Percentiles rank a stretch among this genome's conserved stretches.
These are phyloP conservation scores for Dasypolia templi DNA, from an alignment of 2,888 invertebrate genomes.

Conservation along the genomic window DNA sequence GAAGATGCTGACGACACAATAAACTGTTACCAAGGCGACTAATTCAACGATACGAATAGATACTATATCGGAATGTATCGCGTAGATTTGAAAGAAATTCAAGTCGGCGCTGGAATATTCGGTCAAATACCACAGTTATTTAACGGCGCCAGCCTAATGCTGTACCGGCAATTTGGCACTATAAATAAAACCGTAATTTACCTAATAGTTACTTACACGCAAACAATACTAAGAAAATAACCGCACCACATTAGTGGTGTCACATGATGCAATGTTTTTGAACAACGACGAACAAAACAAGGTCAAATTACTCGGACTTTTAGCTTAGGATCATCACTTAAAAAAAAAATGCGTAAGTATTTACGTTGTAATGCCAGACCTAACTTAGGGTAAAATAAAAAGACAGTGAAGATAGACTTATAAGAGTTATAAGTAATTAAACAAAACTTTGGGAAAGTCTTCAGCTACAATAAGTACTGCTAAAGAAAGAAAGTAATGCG, in stretches of 20 bases:
- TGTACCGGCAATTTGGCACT: slow-evolving; percentile 1
- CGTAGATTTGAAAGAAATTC: slow-evolving; percentile 11
- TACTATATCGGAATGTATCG: slow-evolving; percentile 24
- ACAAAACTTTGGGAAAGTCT: background rate
- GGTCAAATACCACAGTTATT: background rate
- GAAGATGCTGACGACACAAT: slow-evolving; percentile 10
- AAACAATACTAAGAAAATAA: slow-evolving; percentile 47
- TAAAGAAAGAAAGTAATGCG: background rate
- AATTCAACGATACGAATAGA: slow-evolving; percentile 11
- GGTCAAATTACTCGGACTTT: slow-evolving; percentile 33
- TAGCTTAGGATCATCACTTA: slow-evolving; percentile 2
- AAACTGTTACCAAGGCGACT: slow-evolving; percentile 23
- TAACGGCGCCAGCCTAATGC: background rate
- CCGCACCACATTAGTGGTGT: slow-evolving; percentile 34
- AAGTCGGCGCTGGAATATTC: background rate
- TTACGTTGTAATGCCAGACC: too few relatives aligned
- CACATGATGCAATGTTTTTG: slow-evolving; percentile 19
- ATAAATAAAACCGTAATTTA: slow-evolving; percentile 18
- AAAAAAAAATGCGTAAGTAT: slow-evolving; percentile 26
- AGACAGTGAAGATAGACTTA: too few relatives aligned
- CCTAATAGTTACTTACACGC: slow-evolving; percentile 4
- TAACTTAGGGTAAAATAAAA: too few relatives aligned
- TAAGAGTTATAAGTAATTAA: too few relatives aligned
- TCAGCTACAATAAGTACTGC: background rate
- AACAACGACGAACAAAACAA: slow-evolving; percentile 14